Evolutionary conservation across 2,797 vertebrate species (phyloP).

Genomic region (Amphiprion clarkii): DNA sequence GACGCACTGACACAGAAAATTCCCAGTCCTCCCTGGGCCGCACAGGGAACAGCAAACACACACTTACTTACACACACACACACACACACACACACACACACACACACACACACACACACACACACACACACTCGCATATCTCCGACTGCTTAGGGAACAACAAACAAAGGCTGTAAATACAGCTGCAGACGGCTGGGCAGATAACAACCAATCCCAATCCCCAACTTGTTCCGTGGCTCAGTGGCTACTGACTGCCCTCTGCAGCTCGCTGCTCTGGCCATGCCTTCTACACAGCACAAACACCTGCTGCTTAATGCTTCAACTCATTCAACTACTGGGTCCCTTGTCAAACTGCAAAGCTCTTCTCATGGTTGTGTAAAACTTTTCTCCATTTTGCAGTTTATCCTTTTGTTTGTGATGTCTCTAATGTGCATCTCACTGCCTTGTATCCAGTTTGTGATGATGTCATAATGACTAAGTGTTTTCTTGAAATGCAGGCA

Average conservation of each 20-base stretch:
- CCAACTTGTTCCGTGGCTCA: conserved; percentile 80
- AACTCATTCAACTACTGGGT: conserved; percentile 60
- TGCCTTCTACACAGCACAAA: conserved; percentile 72
- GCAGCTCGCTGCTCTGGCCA: conserved; percentile 75
- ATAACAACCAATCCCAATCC: conserved; percentile 84
- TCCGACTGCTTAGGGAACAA: conserved; percentile 83
- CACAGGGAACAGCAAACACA: conserved; percentile 89
- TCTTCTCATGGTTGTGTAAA: conserved; percentile 20
- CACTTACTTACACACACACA: conserved; percentile 43
- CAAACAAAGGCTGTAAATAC: conserved; percentile 92
- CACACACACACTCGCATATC: conserved; percentile 65
- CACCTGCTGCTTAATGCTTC: conserved; percentile 78
- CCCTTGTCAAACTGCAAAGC: conserved; percentile 51
- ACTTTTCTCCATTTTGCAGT: conserved; percentile 27
- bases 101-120: conserved; percentile 50
- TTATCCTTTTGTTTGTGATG: conserved; percentile 16
- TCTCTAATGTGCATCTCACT: background rate
- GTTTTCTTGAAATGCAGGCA: conserved; percentile 12
- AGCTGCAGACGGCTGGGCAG: conserved; percentile 90
- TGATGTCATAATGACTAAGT: conserved; percentile 18
- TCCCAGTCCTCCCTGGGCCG: conserved; percentile 89
- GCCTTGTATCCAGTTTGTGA: background rate
- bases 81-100: conserved; percentile 30
- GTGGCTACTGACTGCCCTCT: conserved; percentile 81
- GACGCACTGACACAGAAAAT: conserved; percentile 96